Evolutionary conservation across 35 echinoderm and acorn worm genomes (phyloP).

Genomic region (Strongylocentrotus purpuratus): DNA sequence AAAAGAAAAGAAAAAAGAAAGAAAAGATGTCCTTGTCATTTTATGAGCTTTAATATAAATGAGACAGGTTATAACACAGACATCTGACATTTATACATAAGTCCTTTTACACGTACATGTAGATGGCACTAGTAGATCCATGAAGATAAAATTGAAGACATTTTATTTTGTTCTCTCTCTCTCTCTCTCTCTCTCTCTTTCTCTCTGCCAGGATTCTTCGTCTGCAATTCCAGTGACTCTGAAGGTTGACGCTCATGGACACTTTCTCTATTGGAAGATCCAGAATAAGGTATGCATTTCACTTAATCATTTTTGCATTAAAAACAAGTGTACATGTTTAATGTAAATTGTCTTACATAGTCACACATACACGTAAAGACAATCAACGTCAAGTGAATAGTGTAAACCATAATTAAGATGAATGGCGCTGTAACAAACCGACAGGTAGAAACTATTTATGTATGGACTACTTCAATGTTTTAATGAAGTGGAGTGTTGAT

Average conservation of each 20-base stretch:
- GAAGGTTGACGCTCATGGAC: conserved; percentile 62
- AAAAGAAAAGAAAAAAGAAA: too few relatives aligned
- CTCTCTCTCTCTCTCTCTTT: conserved; percentile 11
- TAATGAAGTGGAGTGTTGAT: neutral
- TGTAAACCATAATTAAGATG: neutral
- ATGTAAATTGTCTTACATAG: neutral
- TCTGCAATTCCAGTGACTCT: conserved; percentile 63
- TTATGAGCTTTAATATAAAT: too few relatives aligned
- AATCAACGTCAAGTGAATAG: too few relatives aligned
- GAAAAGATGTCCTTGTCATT: too few relatives aligned
- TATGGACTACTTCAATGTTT: neutral
- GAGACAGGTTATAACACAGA: too few relatives aligned
- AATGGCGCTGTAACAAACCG: neutral
- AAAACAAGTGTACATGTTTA: neutral
- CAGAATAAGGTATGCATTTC: conserved; percentile 59
- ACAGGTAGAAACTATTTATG: neutral
- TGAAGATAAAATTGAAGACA: neutral
- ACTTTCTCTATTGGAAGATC: conserved; percentile 71
- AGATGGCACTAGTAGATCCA: too few relatives aligned
- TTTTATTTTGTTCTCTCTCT: conserved; percentile 27
- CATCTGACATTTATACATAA: too few relatives aligned
- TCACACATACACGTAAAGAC: too few relatives aligned
- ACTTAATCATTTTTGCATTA: neutral
- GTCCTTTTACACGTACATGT: too few relatives aligned
- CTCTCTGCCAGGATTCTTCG: conserved; percentile 47